Conservation (phyloP, 2,888 invertebrate species). For the Xestoiulus laeticollis region DNA sequence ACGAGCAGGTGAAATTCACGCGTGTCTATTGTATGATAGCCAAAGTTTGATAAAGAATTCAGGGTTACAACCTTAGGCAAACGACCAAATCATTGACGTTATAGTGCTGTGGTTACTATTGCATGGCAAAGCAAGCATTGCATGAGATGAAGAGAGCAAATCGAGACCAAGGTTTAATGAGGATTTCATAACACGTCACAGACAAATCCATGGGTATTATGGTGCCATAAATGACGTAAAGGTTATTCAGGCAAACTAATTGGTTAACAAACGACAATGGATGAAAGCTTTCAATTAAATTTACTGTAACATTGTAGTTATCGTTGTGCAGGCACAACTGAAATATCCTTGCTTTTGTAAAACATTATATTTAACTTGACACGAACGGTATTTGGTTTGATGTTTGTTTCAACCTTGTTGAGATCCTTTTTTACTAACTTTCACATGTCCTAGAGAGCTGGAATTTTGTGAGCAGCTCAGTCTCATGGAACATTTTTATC, state of each 20-base stretch:
- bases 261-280: no score
- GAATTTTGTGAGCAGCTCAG: no score
- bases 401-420: no score
- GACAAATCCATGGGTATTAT: not conserved
- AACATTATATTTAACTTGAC: no score
- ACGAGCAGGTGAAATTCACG: not conserved
- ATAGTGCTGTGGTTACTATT: not conserved
- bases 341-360: no score
- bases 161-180: not conserved
- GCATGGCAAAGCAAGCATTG: not conserved
- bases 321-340: no score
- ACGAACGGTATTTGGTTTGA: no score
- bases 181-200: not conserved
- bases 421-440: no score
- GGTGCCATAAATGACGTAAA: not conserved
- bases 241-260: not conserved
- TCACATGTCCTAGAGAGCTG: no score
- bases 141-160: not conserved
- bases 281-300: no score
- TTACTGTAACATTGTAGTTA: not conserved
- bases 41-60: constrained; percentile 5
- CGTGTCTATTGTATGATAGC: not conserved
- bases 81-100: not conserved
- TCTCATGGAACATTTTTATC: no score
- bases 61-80: not conserved